Evolutionary conservation across 2,888 invertebrate species (phyloP).

Genomic region (Ectemnius lituratus): DNA sequence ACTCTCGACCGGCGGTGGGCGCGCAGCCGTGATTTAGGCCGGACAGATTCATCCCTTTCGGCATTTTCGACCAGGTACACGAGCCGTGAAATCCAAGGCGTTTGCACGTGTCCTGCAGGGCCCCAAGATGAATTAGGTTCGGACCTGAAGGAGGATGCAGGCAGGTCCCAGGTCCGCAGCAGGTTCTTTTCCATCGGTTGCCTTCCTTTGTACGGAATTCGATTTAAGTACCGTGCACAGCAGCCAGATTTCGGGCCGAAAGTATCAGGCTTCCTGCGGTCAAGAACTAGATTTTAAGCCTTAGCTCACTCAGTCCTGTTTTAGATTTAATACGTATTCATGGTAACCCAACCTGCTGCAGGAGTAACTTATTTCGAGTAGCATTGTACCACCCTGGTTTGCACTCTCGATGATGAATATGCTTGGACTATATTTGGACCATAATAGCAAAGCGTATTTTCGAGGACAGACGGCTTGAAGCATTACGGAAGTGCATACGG

Average conservation of each 20-base stretch:
- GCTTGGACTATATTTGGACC: slow-evolving; percentile 7
- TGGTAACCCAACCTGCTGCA: background rate
- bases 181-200: slow-evolving; percentile 63
- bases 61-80: slow-evolving; percentile 36
- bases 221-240: slow-evolving; percentile 60
- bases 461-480: background rate
- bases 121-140: slow-evolving; percentile 59
- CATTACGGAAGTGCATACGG: slow-evolving; percentile 26
- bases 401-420: slow-evolving; percentile 3
- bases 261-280: background rate
- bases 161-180: slow-evolving; percentile 44
- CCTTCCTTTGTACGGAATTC: slow-evolving; percentile 65
- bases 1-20: background rate
- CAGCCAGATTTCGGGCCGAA: background rate
- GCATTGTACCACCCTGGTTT: background rate
- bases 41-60: slow-evolving; percentile 35
- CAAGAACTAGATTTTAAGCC: background rate
- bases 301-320: background rate
- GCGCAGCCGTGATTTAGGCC: slow-evolving; percentile 3
- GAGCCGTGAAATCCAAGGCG: slow-evolving; percentile 35
- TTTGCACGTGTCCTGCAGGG: slow-evolving; percentile 45
- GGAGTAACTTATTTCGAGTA: background rate
- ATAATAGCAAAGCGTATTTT: slow-evolving; percentile 4
- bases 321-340: background rate
- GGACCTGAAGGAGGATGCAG: slow-evolving; percentile 54